Evolutionary conservation across 2,113 vertebrate genomes (phyloP).

Genomic region (Chlamydotis undulata): DNA sequence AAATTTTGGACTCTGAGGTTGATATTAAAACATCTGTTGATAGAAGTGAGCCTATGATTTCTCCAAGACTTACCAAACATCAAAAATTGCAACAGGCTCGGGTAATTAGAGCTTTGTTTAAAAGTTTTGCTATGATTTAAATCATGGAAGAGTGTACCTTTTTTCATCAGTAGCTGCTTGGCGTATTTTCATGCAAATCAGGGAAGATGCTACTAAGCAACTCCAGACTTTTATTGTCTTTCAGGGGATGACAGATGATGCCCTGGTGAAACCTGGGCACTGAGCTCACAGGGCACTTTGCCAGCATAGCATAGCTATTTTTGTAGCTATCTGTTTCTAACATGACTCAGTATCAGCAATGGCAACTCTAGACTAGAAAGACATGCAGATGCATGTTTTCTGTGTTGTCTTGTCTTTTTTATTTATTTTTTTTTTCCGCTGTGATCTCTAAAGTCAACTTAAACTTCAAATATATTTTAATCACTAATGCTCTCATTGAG

Average conservation of each 20-base stretch:
- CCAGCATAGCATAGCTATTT: background rate
- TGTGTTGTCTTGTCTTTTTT: background rate
- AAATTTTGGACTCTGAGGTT: background rate
- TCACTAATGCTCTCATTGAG: slow-evolving; percentile 53
- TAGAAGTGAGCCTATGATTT: background rate
- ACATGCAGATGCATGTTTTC: slow-evolving; percentile 33
- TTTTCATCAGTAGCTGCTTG: background rate
- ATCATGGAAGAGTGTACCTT: background rate
- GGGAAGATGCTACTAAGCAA: slow-evolving; percentile 6
- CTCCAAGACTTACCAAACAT: background rate
- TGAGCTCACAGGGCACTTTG: background rate
- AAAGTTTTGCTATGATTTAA: background rate
- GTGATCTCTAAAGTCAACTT: slow-evolving; percentile 45
- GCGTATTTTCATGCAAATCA: background rate
- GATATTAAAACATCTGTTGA: background rate
- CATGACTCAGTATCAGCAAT: background rate
- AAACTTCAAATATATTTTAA: slow-evolving; percentile 62
- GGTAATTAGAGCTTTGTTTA: background rate
- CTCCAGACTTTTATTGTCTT: background rate
- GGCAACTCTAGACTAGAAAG: background rate
- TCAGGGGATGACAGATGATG: background rate
- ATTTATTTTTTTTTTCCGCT: background rate
- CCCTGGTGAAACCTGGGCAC: background rate
- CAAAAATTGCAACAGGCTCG: background rate
- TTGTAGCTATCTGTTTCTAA: background rate